Evolutionary conservation across 1,140 invertebrate genomes (phyloP).

Genomic region (Tenebrio molitor): DNA sequence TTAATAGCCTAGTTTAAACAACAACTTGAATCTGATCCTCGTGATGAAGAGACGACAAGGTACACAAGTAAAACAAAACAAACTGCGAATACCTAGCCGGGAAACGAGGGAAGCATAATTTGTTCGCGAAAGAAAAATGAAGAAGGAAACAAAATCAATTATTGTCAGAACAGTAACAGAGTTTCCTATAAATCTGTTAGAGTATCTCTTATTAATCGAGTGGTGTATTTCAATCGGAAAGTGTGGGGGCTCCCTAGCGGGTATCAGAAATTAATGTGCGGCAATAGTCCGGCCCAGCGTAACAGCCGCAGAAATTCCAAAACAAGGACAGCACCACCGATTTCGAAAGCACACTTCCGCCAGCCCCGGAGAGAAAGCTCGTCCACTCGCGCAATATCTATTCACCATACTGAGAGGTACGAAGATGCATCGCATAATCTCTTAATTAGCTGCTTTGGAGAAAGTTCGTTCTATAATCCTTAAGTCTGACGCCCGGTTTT

Average conservation of each 20-base stretch:
- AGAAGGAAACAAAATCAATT: constrained; percentile 55
- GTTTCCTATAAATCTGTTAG: constrained; percentile 54
- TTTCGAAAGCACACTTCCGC: not conserved
- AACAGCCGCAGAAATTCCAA: not conserved
- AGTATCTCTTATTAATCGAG: constrained; percentile 58
- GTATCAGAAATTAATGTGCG: constrained; percentile 54
- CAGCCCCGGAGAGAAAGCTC: too few species aligned
- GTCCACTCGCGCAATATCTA: too few species aligned
- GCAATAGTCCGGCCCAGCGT: constrained; percentile 1
- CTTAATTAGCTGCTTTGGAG: too few species aligned
- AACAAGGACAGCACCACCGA: not conserved
- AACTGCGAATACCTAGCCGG: too few species aligned
- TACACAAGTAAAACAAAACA: too few species aligned
- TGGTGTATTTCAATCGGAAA: constrained; percentile 57
- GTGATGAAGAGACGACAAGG: too few species aligned
- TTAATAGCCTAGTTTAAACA: too few species aligned
- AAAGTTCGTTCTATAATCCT: too few species aligned
- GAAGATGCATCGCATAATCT: too few species aligned
- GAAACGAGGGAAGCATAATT: constrained; percentile 3
- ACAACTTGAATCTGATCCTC: too few species aligned
- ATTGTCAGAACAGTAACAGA: constrained; percentile 54
- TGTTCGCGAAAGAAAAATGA: constrained; percentile 51
- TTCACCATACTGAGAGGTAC: too few species aligned
- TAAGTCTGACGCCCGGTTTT: too few species aligned
- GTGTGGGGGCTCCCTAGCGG: constrained; percentile 43